These are phyloP conservation scores for Drosophila sulfurigaster DNA, from an alignment of 1,140 invertebrate genomes.

Conservation along the genomic window DNA sequence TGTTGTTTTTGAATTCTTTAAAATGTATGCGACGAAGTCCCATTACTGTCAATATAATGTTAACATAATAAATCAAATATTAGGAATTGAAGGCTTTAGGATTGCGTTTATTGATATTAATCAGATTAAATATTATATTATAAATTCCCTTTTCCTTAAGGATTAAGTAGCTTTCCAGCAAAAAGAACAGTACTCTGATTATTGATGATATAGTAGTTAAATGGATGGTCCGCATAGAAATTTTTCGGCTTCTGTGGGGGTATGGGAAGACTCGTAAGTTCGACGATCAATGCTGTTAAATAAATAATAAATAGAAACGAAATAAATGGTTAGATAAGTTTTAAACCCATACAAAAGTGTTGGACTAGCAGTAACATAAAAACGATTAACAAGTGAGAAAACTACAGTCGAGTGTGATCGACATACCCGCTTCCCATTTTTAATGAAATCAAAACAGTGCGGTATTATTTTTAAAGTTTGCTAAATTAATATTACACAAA, in stretches of 20 bases:
- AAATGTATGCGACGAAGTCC: conserved; percentile 58
- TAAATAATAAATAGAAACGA: conserved; percentile 38
- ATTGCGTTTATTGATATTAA: too few species aligned
- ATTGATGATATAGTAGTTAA: conserved; percentile 50
- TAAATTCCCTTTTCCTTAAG: not conserved
- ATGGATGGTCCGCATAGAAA: conserved; percentile 61
- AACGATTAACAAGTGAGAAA: too few species aligned
- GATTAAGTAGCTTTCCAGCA: conserved; percentile 40
- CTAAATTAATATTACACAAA: too few species aligned
- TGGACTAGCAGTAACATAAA: too few species aligned
- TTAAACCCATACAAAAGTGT: not conserved
- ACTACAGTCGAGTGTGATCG: too few species aligned
- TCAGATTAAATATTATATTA: too few species aligned
- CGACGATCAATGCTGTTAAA: conserved; percentile 38
- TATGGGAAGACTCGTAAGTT: conserved; percentile 39
- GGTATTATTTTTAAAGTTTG: too few species aligned
- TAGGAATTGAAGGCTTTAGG: too few species aligned
- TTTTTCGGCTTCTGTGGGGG: conserved; percentile 27
- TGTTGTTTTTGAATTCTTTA: too few species aligned
- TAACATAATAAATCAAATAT: too few species aligned
- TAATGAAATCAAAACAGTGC: too few species aligned
- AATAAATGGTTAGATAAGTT: not conserved
- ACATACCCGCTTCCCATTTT: too few species aligned
- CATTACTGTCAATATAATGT: conserved; percentile 57
- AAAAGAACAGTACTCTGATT: conserved; percentile 38